Evolutionary conservation across 2,797 vertebrate species (phyloP).

Genomic region (Pteropus rufus): DNA sequence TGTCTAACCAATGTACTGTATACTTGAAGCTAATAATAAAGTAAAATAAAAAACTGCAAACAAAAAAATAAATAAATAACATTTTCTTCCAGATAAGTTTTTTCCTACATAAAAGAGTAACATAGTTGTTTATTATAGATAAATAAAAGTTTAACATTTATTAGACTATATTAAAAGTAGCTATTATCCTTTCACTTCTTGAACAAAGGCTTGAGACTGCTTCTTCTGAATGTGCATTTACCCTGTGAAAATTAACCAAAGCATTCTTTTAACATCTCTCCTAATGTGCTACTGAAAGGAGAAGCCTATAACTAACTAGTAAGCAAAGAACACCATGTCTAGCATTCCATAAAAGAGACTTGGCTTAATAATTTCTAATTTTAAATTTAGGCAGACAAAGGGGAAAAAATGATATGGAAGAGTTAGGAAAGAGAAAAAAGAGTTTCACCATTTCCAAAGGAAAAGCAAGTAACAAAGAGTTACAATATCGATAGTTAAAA

Average conservation of each 20-base stretch:
- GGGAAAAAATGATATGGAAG: neutral
- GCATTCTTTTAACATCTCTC: neutral
- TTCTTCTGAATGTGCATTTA: constrained; percentile 13
- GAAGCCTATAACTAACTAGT: neutral
- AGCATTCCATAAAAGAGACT: constrained; percentile 4
- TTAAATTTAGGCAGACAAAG: neutral
- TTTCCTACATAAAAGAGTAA: too few relatives aligned
- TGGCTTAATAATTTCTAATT: constrained; percentile 27
- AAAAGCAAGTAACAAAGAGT: constrained; percentile 17
- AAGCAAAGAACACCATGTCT: neutral
- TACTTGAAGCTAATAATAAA: too few relatives aligned
- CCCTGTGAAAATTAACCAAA: neutral
- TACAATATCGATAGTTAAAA: constrained; percentile 13
- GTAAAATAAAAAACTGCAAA: too few relatives aligned
- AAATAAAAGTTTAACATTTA: neutral
- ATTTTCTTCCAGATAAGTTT: constrained; percentile 22
- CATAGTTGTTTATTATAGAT: too few relatives aligned
- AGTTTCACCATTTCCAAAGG: constrained; percentile 21
- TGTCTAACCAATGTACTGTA: too few relatives aligned
- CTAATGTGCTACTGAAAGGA: neutral
- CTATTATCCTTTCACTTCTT: constrained; percentile 41
- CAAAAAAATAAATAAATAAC: neutral
- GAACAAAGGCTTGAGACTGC: constrained; percentile 9
- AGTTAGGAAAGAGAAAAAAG: neutral
- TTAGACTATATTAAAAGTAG: neutral